Conservation (phyloP, 2,797 vertebrate genomes). For the Poecilia wingei region DNA sequence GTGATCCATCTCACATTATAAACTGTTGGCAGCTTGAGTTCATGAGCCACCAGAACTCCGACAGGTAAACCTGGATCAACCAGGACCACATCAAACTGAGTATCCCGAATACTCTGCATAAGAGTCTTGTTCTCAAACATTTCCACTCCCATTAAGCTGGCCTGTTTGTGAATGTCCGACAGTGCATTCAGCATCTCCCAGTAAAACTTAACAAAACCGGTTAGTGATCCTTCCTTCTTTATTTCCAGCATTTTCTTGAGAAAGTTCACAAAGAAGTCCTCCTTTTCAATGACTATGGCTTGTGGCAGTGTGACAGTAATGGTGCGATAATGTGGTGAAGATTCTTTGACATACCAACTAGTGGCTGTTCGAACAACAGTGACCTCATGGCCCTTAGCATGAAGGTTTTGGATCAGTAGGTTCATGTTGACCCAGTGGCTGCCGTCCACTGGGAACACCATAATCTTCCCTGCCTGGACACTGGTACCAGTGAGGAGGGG, state of each 20-base stretch:
- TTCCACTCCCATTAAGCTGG: slow-evolving; percentile 65
- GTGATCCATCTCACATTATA: slow-evolving; percentile 76
- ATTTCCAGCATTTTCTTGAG: slow-evolving; percentile 70
- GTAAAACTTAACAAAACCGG: slow-evolving; percentile 53
- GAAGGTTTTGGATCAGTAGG: slow-evolving; percentile 72
- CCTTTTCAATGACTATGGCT: slow-evolving; percentile 61
- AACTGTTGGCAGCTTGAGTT: slow-evolving; percentile 73
- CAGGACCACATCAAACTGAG: slow-evolving; percentile 72
- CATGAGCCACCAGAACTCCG: slow-evolving; percentile 76
- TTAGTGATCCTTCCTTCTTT: slow-evolving; percentile 42
- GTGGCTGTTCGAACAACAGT: slow-evolving; percentile 72
- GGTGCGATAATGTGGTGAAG: slow-evolving; percentile 65
- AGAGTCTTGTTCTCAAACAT: slow-evolving; percentile 75
- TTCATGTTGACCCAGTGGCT: slow-evolving; percentile 85
- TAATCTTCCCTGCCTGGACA: slow-evolving; percentile 66
- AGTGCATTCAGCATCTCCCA: slow-evolving; percentile 57
- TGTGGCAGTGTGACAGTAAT: slow-evolving; percentile 71
- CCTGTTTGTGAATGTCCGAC: slow-evolving; percentile 62
- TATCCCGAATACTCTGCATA: slow-evolving; percentile 65
- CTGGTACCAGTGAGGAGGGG: slow-evolving; percentile 25
- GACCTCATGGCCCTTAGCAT: slow-evolving; percentile 72
- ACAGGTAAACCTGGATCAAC: slow-evolving; percentile 73
- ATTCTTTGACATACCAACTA: slow-evolving; percentile 81
- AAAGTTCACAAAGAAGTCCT: slow-evolving; percentile 69
- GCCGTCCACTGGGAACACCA: slow-evolving; percentile 81